These are phyloP conservation scores for Lasiommata megera DNA, from an alignment of 2,888 invertebrate genomes.

Conservation along the genomic window DNA sequence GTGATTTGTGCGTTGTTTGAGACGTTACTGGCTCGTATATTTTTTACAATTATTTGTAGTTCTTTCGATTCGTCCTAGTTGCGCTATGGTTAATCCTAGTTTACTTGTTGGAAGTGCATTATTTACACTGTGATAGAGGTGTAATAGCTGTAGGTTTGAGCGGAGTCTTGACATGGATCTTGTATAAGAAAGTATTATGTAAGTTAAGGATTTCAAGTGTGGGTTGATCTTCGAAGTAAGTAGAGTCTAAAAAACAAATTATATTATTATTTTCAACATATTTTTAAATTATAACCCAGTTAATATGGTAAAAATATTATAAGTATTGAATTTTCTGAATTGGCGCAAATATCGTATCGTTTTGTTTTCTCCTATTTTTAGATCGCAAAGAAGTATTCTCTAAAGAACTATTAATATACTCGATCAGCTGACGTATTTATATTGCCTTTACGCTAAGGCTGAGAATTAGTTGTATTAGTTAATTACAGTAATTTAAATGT, in stretches of 20 bases:
- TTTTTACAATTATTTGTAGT: not conserved
- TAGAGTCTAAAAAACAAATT: conserved; percentile 2
- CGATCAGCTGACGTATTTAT: too few relatives aligned
- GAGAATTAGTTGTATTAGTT: too few relatives aligned
- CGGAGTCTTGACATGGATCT: conserved; percentile 68
- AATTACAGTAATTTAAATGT: too few relatives aligned
- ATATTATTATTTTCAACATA: too few relatives aligned
- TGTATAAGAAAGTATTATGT: conserved; percentile 31
- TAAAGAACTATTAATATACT: too few relatives aligned
- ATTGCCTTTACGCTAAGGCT: too few relatives aligned
- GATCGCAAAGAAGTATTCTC: too few relatives aligned
- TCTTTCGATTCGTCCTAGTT: conserved; percentile 41
- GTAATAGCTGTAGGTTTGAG: conserved; percentile 67
- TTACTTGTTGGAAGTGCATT: conserved; percentile 75
- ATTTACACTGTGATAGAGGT: conserved; percentile 80
- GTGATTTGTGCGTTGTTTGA: not conserved
- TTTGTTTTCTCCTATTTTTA: too few relatives aligned
- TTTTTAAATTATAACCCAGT: not conserved
- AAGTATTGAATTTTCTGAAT: too few relatives aligned
- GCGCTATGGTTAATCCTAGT: conserved; percentile 47
- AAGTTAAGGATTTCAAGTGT: conserved; percentile 21
- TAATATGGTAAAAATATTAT: too few relatives aligned
- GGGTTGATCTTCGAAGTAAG: conserved; percentile 10
- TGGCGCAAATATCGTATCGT: too few relatives aligned
- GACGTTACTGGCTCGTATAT: conserved; percentile 4